Evolutionary conservation across 2,888 invertebrate genomes (phyloP), one percentile per base, ranked within the genome.

Genomic region (Nipponacmea schrenckii): DNA sequence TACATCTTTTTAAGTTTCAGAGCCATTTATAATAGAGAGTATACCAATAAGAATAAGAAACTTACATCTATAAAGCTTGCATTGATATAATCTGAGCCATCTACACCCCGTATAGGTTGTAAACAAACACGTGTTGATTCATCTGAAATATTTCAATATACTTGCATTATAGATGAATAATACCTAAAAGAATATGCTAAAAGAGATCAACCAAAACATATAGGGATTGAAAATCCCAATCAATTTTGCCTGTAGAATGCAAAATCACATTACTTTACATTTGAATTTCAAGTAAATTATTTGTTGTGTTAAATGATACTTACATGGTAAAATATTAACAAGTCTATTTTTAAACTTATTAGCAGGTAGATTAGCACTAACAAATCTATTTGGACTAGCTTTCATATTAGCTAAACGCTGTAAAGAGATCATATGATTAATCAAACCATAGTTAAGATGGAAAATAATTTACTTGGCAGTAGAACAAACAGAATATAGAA

Each of bases 291-390:
- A 39, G 7, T n/a, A n/a, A n/a, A n/a, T n/a, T n/a, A n/a, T n/a
- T n/a, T n/a, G n/a, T n/a, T n/a, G n/a, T n/a, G n/a, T 39, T 39
- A 8, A 24, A 56, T 24, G 39, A 67, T 71, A 88, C 89, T 88
- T 81, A 89, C 89, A 98, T 70, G 99, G 99, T 90, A 99, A 92
- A 89, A 99, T 97, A 90, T 98, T 98, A 73, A 98, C 96, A 86
- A 98, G 92, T 83, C 99, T 93, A 90, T 99, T 99, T 91, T 99
- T 99, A 90, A 96, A 96, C 90, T 98, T 97, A 91, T 99, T 99
- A 88, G 95, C 95, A 26, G 97, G 95, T 88, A 98, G 91, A 90
- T 97, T 98, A 75, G 98, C 99, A 74, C 96, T 96, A 74, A 96
- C 94, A 89, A 98, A 98, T 81, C 96, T 93, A 83, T 94, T 94